Evolutionary conservation across 2,113 vertebrate species (phyloP).

Genomic region (western clawed frog (Xenopus tropicalis)): DNA sequence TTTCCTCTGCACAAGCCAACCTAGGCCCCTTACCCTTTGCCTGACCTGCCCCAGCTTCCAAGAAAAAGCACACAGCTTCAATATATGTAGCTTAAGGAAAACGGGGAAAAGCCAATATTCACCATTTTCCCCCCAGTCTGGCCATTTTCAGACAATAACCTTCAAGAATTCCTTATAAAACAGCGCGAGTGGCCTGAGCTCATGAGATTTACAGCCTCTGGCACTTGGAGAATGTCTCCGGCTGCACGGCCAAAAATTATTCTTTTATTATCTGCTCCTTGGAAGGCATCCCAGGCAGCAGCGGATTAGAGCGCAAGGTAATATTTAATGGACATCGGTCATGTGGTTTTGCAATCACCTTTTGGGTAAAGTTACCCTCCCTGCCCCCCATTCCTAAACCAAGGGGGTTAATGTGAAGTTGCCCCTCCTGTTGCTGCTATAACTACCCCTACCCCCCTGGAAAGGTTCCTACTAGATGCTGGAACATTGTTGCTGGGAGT

Average conservation of each 20-base stretch:
- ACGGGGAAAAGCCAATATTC: neutral
- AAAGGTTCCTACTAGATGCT: too few species aligned
- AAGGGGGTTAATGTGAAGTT: too few species aligned
- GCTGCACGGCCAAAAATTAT: neutral
- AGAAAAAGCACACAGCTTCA: neutral
- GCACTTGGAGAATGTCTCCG: neutral
- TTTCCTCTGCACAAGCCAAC: neutral
- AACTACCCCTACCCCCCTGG: too few species aligned
- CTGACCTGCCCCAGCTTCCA: slow-evolving; percentile 10
- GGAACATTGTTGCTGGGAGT: too few species aligned
- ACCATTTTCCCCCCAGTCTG: neutral
- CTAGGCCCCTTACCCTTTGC: neutral
- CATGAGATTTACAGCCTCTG: slow-evolving; percentile 15
- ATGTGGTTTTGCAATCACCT: too few species aligned
- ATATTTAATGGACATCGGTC: too few species aligned
- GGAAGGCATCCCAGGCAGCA: too few species aligned
- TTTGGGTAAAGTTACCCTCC: too few species aligned
- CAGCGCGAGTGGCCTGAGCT: neutral
- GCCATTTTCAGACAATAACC: neutral
- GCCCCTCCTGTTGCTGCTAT: too few species aligned
- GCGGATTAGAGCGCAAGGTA: too few species aligned
- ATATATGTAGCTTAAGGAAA: neutral
- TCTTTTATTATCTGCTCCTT: neutral
- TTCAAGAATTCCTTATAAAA: neutral
- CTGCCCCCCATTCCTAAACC: too few species aligned